Evolutionary conservation across 2,113 vertebrate genomes (phyloP), one percentile per base, ranked within the genome.

Genomic region (Nettapus auritus): DNA sequence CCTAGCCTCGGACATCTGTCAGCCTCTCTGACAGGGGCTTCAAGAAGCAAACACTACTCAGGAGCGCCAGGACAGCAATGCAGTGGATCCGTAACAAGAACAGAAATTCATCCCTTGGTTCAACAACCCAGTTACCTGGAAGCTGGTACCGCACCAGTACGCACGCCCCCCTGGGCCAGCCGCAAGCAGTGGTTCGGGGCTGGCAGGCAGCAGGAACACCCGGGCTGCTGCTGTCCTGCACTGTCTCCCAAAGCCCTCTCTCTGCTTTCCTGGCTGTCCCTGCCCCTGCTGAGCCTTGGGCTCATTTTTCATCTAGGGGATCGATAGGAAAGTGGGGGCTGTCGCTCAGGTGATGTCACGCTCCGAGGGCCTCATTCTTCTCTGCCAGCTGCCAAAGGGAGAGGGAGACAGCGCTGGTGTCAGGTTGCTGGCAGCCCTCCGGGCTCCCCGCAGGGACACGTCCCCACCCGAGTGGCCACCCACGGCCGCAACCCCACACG

Each of bases 271-370:
- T 18, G 4, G 71, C 67, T 40, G 44, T 86, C 60, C 46, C 85
- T 78, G 94, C 73, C 94, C 89, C 86, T 75, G 55, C 86, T 66
- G 88, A 97, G 97, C 97, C 81, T 95, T 86, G 31, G 55, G 91
- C 97, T 98, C 96, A 84, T 97, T 98, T 98, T 98, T 98, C 98
- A 98, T 96, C 96, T 96, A 78, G 81, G 55, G 86, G 97, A 98
- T 98, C 97, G 74, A 98, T 98, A 96, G 82, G 91, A 86, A 57
- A 95, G 97, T 80, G 78, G 94, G 97, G 88, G 97, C 95, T 94
- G 98, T 97, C 53, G 38, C 86, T 96, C 92, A 53, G 95, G 86
- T 95, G 96, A 94, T 91, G 92, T 55, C 89, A 75, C 29, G 91
- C 78, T 91, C 71, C 40, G 8, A 91, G 90, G 94, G 94, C 52